Conservation (phyloP, 1,140 invertebrate genomes). For the Pseudobourletiella spinata region DNA sequence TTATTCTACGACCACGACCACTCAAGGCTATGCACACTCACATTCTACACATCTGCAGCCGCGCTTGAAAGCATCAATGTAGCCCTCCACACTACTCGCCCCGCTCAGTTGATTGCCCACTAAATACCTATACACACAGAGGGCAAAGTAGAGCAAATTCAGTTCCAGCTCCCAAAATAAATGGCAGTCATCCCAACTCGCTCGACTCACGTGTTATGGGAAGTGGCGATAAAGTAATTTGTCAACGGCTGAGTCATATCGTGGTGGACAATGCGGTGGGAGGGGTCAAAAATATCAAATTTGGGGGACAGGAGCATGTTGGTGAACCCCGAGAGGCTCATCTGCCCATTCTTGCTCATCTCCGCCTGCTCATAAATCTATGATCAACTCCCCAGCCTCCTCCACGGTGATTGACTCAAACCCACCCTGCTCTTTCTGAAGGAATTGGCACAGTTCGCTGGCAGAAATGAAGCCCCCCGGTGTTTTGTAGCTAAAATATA, state of each 20-base stretch:
- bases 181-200: background rate
- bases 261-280: constrained; percentile 45
- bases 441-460: constrained; percentile 35
- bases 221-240: constrained; percentile 57
- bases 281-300: constrained; percentile 42
- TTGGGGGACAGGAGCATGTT: constrained; percentile 41
- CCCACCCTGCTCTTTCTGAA: constrained; percentile 37
- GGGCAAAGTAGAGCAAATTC: no score
- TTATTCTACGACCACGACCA: no score
- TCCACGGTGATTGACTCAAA: constrained; percentile 34
- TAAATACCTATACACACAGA: constrained; percentile 47
- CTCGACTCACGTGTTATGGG: constrained; percentile 52
- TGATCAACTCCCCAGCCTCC: constrained; percentile 40
- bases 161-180: no score
- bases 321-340: constrained; percentile 41
- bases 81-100: constrained; percentile 49
- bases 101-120: constrained; percentile 50
- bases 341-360: constrained; percentile 36
- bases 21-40: no score
- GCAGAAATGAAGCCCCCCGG: constrained; percentile 22
- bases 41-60: constrained; percentile 48
- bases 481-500: constrained; percentile 30
- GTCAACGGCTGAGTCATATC: constrained; percentile 54
- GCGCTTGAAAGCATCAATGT: constrained; percentile 44
- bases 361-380: constrained; percentile 41